These are phyloP conservation scores for Ylistrum balloti DNA, from an alignment of 1,140 invertebrate species.

Conservation along the genomic window DNA sequence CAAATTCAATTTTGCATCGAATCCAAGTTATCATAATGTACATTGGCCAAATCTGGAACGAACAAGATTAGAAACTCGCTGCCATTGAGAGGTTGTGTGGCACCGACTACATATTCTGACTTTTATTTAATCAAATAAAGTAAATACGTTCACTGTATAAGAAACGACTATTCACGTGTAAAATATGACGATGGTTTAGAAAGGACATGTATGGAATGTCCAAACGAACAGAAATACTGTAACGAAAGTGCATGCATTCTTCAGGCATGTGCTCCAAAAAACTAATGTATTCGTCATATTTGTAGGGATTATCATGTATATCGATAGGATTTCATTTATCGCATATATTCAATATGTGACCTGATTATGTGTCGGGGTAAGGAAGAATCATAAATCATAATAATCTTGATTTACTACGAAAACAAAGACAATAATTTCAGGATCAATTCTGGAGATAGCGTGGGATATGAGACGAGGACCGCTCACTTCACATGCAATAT, in stretches of 20 bases:
- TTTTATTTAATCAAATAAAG: too few species aligned
- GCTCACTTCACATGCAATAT: not conserved
- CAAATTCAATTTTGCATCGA: too few species aligned
- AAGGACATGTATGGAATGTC: not conserved
- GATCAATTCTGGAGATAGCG: constrained; percentile 37
- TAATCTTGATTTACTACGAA: constrained; percentile 40
- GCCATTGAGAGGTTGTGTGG: too few species aligned
- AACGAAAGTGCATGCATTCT: constrained; percentile 26
- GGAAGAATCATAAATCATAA: not conserved
- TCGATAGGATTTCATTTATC: not conserved
- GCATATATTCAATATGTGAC: not conserved
- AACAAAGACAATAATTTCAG: constrained; percentile 38
- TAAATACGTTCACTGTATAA: too few species aligned
- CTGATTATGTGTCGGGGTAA: not conserved
- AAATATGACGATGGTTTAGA: too few species aligned
- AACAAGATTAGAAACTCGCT: too few species aligned
- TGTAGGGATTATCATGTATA: not conserved
- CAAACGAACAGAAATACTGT: not conserved
- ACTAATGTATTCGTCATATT: not conserved
- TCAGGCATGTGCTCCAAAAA: not conserved
- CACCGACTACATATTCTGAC: too few species aligned
- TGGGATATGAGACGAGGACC: not conserved
- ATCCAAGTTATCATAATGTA: too few species aligned
- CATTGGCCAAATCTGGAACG: too few species aligned
- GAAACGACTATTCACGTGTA: too few species aligned